phyloP scores from a whole-genome alignment of 2,797 vertebrate species.

The Galaxias olidus region DNA sequence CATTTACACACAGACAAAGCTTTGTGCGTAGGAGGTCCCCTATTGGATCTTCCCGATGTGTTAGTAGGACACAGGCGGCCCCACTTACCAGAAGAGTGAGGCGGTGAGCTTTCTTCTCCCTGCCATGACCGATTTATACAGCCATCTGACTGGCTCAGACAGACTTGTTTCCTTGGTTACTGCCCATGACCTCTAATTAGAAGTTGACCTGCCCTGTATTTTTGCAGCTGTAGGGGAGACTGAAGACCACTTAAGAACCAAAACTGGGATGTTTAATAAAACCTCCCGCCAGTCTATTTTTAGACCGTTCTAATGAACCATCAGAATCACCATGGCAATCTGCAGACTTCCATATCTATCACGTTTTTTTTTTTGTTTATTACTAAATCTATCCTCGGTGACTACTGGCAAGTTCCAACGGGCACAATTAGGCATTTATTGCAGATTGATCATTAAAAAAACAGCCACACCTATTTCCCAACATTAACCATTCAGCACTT shows the following conservation, averaged over 20 bases:
- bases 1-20: not conserved
- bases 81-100: slow-evolving; percentile 1
- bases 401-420: slow-evolving; percentile 38
- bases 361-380: too few species aligned
- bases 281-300: too few species aligned
- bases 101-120: slow-evolving; percentile 8
- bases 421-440: slow-evolving; percentile 45
- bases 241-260: not conserved
- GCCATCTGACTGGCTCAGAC: slow-evolving; percentile 2
- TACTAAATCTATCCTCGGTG: too few species aligned
- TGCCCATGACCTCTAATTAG: slow-evolving; percentile 9
- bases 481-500: slow-evolving; percentile 70
- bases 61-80: slow-evolving; percentile 8
- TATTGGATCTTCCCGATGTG: slow-evolving; percentile 8
- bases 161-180: not conserved
- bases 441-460: slow-evolving; percentile 44
- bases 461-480: slow-evolving; percentile 57
- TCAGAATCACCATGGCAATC: too few species aligned
- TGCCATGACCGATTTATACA: slow-evolving; percentile 3
- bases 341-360: too few species aligned
- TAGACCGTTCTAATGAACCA: too few species aligned
- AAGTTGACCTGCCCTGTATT: not conserved
- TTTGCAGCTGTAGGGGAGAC: not conserved
- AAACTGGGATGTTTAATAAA: not conserved
- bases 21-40: slow-evolving; percentile 1